Conservation (phyloP, 2,113 vertebrate genomes). For the Phylloscopus trochiloides region DNA sequence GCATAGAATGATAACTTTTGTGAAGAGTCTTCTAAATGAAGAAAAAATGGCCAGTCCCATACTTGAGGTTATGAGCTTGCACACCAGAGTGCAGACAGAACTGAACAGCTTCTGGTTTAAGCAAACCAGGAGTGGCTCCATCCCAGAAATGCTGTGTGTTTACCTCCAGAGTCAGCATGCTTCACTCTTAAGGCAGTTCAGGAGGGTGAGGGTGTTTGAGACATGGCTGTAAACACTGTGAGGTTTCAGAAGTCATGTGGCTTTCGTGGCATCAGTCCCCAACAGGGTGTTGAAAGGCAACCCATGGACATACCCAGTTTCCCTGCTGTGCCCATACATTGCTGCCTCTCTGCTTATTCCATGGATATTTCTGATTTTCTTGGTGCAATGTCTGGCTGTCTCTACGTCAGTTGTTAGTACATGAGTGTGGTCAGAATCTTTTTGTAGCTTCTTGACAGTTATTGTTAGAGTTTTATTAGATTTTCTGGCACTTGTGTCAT, state of each 20-base stretch:
- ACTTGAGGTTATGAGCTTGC: background rate
- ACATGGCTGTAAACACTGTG: background rate
- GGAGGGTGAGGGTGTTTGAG: background rate
- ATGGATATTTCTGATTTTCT: background rate
- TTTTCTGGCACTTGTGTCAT: background rate
- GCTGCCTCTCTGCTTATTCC: background rate
- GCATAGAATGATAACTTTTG: background rate
- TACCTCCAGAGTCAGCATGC: background rate
- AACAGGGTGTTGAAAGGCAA: background rate
- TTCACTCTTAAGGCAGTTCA: background rate
- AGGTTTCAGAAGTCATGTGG: background rate
- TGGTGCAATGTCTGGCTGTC: background rate
- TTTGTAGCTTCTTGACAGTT: background rate
- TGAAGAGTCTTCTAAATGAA: background rate
- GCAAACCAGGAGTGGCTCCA: background rate
- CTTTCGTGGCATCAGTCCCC: background rate
- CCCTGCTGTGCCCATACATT: background rate
- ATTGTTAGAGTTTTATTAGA: background rate
- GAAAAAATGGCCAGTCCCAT: background rate
- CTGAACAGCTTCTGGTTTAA: background rate
- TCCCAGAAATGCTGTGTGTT: background rate
- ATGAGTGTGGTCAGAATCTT: fast-evolving
- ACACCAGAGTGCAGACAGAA: background rate
- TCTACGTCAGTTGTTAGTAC: background rate
- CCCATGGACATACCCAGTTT: background rate